Evolutionary conservation across 1,140 invertebrate species (phyloP), one percentile per base, ranked within the genome.

Genomic region (Trichoplusia ni): DNA sequence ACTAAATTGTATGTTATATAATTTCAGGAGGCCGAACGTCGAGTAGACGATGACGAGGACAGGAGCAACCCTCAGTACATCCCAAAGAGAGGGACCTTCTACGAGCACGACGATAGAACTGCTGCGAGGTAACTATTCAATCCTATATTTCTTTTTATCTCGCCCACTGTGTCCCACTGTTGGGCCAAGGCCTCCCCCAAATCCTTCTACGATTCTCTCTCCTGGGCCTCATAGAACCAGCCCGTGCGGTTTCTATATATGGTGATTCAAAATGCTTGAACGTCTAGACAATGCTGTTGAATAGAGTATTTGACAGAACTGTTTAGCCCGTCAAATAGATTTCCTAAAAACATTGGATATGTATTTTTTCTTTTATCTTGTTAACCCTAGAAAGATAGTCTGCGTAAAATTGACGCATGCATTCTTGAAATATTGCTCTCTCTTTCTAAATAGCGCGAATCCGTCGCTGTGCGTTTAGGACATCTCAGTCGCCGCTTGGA

Each of bases 51-150:
- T 88, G 98, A 99, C 88, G 97, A 99, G 83, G 98, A 99, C 85
- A 93, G 96, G 66, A 95, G 97, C 76, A 99, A 99, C 91, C 98
- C 98, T 3, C 98, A 99, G 72, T 99, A 98, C 84, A 98, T 99
- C 78, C 98, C 98, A 0, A 98, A 98, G 88, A 94, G 95, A 67
- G 98, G 98, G 11, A 97, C 96, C 2, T 99, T 99, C 88, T 99
- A 99, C 79, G 98, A 99, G 76, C 98, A 99, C 82, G 98, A 99
- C 88, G 96, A 98, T 80, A 90, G 97, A 70, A 96, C 95, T n/a
- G 93, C 93, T 13, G 95, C 95, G 14, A 94, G 95, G 91, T 93
- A 89, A 86, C 82, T 19, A 19, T n/a, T n/a, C n/a, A n/a, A n/a
- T n/a, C n/a, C n/a, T n/a, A n/a, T n/a, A n/a, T n/a, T n/a, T n/a